phyloP scores from a whole-genome alignment of 2,113 vertebrate species.

The Gymnogyps californianus region DNA sequence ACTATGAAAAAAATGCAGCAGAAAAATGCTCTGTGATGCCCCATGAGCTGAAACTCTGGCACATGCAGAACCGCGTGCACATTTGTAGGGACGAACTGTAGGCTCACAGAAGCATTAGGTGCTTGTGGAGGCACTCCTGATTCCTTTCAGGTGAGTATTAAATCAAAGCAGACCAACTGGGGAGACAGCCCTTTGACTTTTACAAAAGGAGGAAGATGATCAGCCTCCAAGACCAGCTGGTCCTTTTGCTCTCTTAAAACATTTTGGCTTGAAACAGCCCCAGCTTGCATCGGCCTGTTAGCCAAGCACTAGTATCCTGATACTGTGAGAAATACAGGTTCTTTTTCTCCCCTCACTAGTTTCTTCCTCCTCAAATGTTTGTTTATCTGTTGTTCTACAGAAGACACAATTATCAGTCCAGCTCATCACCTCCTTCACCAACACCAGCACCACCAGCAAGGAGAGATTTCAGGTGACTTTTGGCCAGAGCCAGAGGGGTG shows the following conservation, averaged over 20 bases:
- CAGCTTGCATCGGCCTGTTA: not conserved
- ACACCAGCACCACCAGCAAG: not conserved
- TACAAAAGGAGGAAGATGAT: not conserved
- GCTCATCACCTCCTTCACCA: not conserved
- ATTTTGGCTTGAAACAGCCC: not conserved
- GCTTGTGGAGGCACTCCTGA: not conserved
- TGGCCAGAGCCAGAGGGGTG: not conserved
- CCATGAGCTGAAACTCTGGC: not conserved
- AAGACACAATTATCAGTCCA: not conserved
- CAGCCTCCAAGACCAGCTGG: not conserved
- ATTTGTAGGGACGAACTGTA: not conserved
- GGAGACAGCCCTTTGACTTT: not conserved
- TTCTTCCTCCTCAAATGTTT: not conserved
- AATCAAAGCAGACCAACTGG: not conserved
- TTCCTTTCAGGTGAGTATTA: not conserved
- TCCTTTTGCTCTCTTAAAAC: not conserved
- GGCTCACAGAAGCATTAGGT: not conserved
- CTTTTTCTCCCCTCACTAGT: not conserved
- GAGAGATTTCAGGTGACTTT: not conserved
- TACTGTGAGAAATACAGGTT: not conserved
- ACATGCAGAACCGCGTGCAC: accelerated
- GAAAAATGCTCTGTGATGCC: not conserved
- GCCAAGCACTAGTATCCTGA: not conserved
- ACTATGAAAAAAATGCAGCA: not conserved
- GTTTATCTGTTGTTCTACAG: not conserved